These are phyloP conservation scores for Eulemur rubriventer DNA, from an alignment of 2,797 vertebrate genomes.

Conservation along the genomic window DNA sequence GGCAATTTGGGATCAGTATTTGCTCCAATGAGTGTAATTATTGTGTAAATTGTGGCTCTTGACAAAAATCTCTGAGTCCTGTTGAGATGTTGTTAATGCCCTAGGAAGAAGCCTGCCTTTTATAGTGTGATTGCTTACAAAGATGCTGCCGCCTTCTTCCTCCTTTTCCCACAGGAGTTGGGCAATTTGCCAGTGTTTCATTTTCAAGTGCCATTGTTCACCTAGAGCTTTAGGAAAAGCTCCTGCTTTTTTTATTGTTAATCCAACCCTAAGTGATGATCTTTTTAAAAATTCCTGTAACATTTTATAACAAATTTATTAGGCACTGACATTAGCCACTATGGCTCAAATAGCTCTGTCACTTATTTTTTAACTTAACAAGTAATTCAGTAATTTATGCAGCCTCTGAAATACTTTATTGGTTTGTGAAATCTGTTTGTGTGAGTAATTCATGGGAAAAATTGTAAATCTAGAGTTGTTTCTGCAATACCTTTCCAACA, in stretches of 20 bases:
- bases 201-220: constrained; percentile 86
- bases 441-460: constrained; percentile 64
- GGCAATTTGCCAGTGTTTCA: constrained; percentile 85
- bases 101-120: constrained; percentile 74
- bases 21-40: constrained; percentile 81
- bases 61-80: constrained; percentile 80
- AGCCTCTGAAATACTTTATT: constrained; percentile 65
- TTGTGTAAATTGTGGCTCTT: constrained; percentile 83
- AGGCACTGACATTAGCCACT: constrained; percentile 67
- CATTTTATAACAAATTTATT: constrained; percentile 82
- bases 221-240: constrained; percentile 81
- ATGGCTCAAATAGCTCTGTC: constrained; percentile 58
- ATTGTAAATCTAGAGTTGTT: constrained; percentile 69
- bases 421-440: constrained; percentile 70
- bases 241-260: constrained; percentile 82
- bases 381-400: constrained; percentile 75
- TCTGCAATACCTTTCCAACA: constrained; percentile 56
- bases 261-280: constrained; percentile 81
- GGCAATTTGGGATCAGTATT: constrained; percentile 72
- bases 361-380: constrained; percentile 75
- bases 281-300: constrained; percentile 66
- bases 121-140: constrained; percentile 80
- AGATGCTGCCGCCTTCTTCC: constrained; percentile 71
- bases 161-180: constrained; percentile 82
- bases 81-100: constrained; percentile 81